Percentiles rank a stretch among this genome's conserved stretches.
Conservation (phyloP, 2,888 invertebrate species). For the Eudemis profundana region DNA sequence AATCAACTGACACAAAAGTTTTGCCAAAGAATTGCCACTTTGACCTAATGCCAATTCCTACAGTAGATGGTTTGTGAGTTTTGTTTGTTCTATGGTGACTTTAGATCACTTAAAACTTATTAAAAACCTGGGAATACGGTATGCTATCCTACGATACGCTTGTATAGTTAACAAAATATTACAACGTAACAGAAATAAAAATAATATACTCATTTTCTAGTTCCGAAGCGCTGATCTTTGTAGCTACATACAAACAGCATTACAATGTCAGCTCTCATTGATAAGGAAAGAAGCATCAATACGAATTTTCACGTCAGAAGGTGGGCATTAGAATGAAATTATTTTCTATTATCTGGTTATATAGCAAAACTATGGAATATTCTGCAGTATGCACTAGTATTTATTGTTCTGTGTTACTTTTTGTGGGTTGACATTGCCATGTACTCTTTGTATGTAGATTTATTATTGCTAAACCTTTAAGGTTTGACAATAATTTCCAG, state of each 20-base stretch:
- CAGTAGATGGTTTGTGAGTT: not conserved
- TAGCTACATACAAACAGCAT: not conserved
- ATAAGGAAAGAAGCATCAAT: no score
- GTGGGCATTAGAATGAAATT: no score
- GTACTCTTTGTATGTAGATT: slow-evolving; percentile 26
- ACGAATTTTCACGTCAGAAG: no score
- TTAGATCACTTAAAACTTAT: not conserved
- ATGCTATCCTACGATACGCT: no score
- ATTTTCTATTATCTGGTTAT: not conserved
- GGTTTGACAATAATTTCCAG: slow-evolving; percentile 34
- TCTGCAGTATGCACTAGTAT: no score
- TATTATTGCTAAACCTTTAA: slow-evolving; percentile 6
- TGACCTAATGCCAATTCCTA: slow-evolving; percentile 15
- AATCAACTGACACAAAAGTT: not conserved
- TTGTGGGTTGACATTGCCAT: not conserved
- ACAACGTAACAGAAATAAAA: no score
- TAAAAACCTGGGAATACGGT: no score
- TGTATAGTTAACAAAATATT: no score
- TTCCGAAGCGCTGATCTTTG: not conserved
- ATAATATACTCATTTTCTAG: not conserved
- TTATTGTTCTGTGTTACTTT: no score
- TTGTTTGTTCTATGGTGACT: no score
- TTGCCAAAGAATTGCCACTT: slow-evolving; percentile 40
- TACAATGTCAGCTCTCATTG: not conserved
- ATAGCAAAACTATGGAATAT: no score